phyloP scores from a whole-genome alignment of 2,888 invertebrate species.

The Thalpophila matura region DNA sequence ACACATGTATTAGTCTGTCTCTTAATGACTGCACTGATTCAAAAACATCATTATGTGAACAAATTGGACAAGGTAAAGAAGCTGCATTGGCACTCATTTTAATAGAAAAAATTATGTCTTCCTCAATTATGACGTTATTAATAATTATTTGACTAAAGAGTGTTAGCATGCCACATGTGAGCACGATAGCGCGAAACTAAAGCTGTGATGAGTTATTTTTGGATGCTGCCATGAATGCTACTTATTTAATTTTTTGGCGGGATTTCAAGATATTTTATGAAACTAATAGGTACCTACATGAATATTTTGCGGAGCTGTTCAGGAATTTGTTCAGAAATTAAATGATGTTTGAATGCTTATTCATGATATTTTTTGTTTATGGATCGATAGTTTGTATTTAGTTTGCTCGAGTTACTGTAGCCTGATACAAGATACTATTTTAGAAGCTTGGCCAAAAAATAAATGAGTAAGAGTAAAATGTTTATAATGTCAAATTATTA shows the following conservation, averaged over 20 bases:
- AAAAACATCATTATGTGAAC: constrained; percentile 93
- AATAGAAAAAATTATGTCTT: constrained; percentile 14
- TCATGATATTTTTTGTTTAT: too few relatives aligned
- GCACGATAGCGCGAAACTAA: constrained; percentile 79
- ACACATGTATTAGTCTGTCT: constrained; percentile 93
- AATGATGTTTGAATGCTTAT: too few relatives aligned
- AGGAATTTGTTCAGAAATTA: neutral
- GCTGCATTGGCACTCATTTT: constrained; percentile 89
- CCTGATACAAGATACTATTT: too few relatives aligned
- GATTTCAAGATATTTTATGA: constrained; percentile 81
- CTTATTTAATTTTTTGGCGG: constrained; percentile 82
- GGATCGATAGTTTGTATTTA: too few relatives aligned
- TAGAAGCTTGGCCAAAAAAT: too few relatives aligned
- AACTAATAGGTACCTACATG: constrained; percentile 33
- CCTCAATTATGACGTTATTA: constrained; percentile 7
- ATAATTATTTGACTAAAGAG: constrained; percentile 48
- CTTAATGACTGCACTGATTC: constrained; percentile 93
- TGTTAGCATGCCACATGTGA: constrained; percentile 60
- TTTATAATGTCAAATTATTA: too few relatives aligned
- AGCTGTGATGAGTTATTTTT: constrained; percentile 83
- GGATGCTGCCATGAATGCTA: constrained; percentile 70
- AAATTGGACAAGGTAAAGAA: constrained; percentile 94
- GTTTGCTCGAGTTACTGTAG: too few relatives aligned
- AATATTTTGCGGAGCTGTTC: constrained; percentile 16
- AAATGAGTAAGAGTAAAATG: too few relatives aligned